Percentiles rank a stretch among this genome's conserved stretches.
Evolutionary conservation across 37 sponge, comb jelly and placozoan species (phyloP).

Genomic region (Haliclona indistincta): DNA sequence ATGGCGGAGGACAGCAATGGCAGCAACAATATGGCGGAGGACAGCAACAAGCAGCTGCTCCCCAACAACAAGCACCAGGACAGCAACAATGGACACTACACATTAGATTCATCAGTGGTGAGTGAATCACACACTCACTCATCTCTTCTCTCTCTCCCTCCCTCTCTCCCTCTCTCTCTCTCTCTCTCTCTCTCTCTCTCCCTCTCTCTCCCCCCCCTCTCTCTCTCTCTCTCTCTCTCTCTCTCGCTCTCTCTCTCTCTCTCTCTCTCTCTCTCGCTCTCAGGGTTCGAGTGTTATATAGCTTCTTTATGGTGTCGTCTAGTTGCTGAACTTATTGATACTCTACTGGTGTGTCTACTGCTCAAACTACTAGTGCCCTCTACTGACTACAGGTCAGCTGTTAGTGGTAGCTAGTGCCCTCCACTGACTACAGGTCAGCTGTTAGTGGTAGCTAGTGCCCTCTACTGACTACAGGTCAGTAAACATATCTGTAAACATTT

Average conservation of each 20-base stretch:
- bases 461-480: too few relatives aligned
- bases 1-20: too few relatives aligned
- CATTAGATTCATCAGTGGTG: slow-evolving; percentile 31
- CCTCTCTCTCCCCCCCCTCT: slow-evolving; percentile 6
- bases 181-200: neutral
- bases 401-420: too few relatives aligned
- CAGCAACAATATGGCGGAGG: too few relatives aligned
- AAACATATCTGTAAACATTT: too few relatives aligned
- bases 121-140: neutral
- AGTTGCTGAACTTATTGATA: slow-evolving; percentile 58
- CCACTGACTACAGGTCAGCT: too few relatives aligned
- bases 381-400: slow-evolving; percentile 55
- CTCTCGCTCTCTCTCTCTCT: neutral
- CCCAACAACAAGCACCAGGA: too few relatives aligned
- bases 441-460: too few relatives aligned
- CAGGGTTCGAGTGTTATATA: slow-evolving; percentile 49
- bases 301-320: slow-evolving; percentile 48
- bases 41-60: too few relatives aligned
- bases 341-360: slow-evolving; percentile 23
- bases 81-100: neutral
- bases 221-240: neutral
- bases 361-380: slow-evolving; percentile 39
- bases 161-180: slow-evolving; percentile 19
- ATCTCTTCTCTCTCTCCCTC: neutral
- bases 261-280: slow-evolving; percentile 5